Evolutionary conservation across 92 coral and sea anemone genomes (phyloP), one percentile per base, ranked within the genome.

Genomic region (Micromussa lordhowensis): DNA sequence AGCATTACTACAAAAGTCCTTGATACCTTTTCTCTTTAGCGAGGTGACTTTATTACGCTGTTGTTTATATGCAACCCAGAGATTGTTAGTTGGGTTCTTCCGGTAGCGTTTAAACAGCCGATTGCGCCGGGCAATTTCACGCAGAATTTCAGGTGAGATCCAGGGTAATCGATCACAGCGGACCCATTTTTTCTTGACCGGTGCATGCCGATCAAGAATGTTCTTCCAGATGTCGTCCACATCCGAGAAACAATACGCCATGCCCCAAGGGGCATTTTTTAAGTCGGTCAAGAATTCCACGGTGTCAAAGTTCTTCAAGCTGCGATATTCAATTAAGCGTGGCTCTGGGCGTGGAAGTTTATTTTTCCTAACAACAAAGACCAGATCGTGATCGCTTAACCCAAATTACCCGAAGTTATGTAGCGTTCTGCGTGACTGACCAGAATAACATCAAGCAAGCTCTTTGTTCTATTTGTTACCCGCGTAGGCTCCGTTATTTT

Each of bases 371-470:
- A 89, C 88, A 68, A 84, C 54, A 30, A 59, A 92, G 26, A 92
- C 64, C 18, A 92, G 82, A 61, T 88, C 92, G 74, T 88, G 89
- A 66, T 89, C 95, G 68, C 95, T 89, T 19, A 89, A 17, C 92
- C 73, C 48, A 92, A 64, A 80, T 63, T 84, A 15, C 94, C 94
- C 59, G 90, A 72, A 17, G 84, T 38, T 19, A 80, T 51, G 48
- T 29, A 88, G 64, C 92, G 63, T 57, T 93, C 92, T 18, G 85
- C 83, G 48, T 90, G 95, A n/a, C 92, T 87, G 26, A 90, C 95
- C 48, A 93, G 68, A 49, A 86, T 85, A 57, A 93, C 90, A 81
- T 93, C 91, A 21, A 93, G 87, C 73, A 88, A 64, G 77, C 81
- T 84, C 59, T 80, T 75, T 12, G 94, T 40, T 19, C 74, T 31